These are phyloP conservation scores for Polyommatus iphigenia DNA, from an alignment of 2,888 invertebrate species.

Conservation along the genomic window DNA sequence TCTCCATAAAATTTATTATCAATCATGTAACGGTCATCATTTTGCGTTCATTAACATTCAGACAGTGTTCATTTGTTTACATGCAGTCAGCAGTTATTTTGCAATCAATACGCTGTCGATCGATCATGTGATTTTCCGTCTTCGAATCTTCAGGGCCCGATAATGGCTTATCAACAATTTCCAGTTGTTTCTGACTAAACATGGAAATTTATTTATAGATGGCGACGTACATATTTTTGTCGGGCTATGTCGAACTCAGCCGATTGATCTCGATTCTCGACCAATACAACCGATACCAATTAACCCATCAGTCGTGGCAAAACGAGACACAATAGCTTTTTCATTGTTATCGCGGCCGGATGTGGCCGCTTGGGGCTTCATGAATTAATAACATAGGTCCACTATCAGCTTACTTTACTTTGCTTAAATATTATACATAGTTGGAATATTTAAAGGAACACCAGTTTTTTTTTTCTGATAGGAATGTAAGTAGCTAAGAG, in stretches of 20 bases:
- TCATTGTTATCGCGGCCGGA: no score
- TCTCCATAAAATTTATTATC: neutral
- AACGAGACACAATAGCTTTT: no score
- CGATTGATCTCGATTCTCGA: no score
- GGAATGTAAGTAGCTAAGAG: neutral
- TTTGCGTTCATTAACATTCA: constrained; percentile 2
- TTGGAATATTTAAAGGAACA: no score
- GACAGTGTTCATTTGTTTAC: constrained; percentile 1
- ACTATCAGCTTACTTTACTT: no score
- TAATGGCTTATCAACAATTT: neutral
- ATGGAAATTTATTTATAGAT: neutral
- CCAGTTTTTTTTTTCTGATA: neutral
- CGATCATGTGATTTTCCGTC: neutral
- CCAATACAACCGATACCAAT: no score
- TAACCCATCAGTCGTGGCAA: no score
- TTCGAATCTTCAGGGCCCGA: neutral
- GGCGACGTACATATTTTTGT: neutral
- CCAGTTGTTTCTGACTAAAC: neutral
- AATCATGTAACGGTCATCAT: constrained; percentile 11
- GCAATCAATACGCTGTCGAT: constrained; percentile 1
- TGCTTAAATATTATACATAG: no score
- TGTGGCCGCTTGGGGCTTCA: no score
- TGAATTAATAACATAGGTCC: no score
- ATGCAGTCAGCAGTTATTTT: constrained; percentile 13
- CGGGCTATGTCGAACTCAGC: neutral